A percentile compares a stretch with the other conserved stretches of the same genome.
phyloP scores from a whole-genome alignment of 2,113 vertebrate species.

The Pelusios castaneus region DNA sequence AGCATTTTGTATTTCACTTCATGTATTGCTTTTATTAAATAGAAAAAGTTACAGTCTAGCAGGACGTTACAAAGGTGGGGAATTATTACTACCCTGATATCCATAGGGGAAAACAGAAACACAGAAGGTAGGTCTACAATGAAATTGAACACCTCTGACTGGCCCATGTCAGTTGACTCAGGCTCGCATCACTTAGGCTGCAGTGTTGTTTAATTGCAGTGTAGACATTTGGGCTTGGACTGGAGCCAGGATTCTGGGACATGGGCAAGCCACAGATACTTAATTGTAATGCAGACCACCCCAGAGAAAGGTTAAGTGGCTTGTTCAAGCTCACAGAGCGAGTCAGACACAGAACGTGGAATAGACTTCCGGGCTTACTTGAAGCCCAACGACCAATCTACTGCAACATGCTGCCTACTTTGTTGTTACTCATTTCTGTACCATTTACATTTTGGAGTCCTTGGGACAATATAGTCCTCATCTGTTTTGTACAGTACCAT shows the following conservation, averaged over 20 bases:
- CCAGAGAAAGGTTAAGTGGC: background rate
- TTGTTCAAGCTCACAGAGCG: background rate
- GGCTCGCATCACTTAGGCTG: background rate
- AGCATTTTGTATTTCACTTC: background rate
- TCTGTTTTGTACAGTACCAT: background rate
- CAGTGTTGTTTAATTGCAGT: background rate
- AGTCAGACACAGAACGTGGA: background rate
- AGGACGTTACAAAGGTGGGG: background rate
- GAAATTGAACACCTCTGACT: background rate
- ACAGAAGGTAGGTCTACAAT: background rate
- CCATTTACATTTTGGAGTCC: background rate
- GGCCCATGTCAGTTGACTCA: background rate
- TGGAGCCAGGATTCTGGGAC: background rate
- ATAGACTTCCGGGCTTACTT: background rate
- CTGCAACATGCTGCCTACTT: background rate
- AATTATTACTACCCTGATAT: background rate
- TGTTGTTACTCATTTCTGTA: rapidly evolving
- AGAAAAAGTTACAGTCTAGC: background rate
- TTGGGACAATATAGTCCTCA: background rate
- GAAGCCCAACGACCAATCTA: background rate
- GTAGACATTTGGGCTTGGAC: background rate
- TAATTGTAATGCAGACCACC: too few relatives aligned
- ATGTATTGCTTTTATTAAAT: background rate
- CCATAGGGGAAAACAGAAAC: background rate
- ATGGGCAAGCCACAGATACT: background rate